These are phyloP conservation scores for Theristus sp. DNA, from an alignment of 2,888 invertebrate species.

Conservation along the genomic window DNA sequence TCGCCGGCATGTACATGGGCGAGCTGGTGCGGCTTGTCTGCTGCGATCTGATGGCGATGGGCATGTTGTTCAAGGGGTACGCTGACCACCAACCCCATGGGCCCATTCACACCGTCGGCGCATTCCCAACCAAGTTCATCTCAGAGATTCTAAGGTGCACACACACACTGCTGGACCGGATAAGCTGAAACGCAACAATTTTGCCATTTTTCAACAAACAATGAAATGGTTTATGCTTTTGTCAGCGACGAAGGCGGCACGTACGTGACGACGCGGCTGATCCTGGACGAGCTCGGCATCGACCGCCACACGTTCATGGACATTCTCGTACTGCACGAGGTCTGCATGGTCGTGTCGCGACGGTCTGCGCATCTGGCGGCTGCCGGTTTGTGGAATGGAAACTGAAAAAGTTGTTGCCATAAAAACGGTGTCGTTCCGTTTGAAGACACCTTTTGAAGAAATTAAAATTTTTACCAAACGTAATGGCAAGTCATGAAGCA, in stretches of 20 bases:
- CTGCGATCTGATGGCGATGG: conserved; percentile 48
- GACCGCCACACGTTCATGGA: conserved; percentile 32
- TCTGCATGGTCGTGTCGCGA: conserved; percentile 73
- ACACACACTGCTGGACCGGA: too few relatives aligned
- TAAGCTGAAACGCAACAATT: too few relatives aligned
- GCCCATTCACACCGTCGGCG: conserved; percentile 43
- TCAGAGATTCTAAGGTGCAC: conserved; percentile 84
- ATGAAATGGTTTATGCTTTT: too few relatives aligned
- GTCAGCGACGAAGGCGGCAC: conserved; percentile 18
- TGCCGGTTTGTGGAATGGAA: conserved; percentile 42
- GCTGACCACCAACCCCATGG: conserved; percentile 23
- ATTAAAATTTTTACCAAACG: too few relatives aligned
- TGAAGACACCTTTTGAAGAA: background rate
- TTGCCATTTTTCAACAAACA: too few relatives aligned
- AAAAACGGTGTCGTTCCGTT: too few relatives aligned
- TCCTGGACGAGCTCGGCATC: conserved; percentile 67
- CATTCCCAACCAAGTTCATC: conserved; percentile 86
- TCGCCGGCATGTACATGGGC: conserved; percentile 96
- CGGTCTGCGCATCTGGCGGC: conserved; percentile 80
- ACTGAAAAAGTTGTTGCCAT: too few relatives aligned
- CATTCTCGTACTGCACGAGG: conserved; percentile 67
- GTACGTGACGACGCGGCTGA: conserved; percentile 50
- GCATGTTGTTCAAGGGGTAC: conserved; percentile 8
- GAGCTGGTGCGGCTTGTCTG: conserved; percentile 69
- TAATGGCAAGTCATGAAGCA: too few relatives aligned